phyloP scores from a whole-genome alignment of 2,113 vertebrate species.

The Echinops telfairi region DNA sequence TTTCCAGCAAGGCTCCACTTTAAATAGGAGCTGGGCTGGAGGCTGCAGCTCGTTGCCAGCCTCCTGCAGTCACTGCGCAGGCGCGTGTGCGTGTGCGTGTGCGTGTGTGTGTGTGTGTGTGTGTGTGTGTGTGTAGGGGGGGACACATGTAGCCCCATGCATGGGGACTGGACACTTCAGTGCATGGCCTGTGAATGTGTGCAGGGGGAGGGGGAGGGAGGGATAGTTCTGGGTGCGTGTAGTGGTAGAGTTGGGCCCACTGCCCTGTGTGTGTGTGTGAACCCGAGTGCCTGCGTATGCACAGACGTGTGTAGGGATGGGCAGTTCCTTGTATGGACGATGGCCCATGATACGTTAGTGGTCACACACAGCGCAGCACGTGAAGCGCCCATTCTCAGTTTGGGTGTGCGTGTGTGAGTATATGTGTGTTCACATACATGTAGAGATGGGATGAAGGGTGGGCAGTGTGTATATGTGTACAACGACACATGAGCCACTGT shows the following conservation, averaged over 20 bases:
- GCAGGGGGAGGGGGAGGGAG: background rate
- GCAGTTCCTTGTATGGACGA: background rate
- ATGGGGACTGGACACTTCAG: background rate
- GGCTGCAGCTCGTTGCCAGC: constrained; percentile 77
- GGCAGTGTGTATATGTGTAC: background rate
- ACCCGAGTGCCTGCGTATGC: background rate
- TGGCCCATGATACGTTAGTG: background rate
- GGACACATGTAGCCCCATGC: background rate
- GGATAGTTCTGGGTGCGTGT: background rate
- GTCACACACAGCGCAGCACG: background rate
- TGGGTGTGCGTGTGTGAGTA: background rate
- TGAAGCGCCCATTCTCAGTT: background rate
- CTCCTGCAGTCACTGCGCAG: constrained; percentile 21
- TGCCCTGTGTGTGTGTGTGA: background rate
- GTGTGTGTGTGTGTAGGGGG: background rate
- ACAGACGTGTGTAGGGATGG: background rate
- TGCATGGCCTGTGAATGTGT: background rate
- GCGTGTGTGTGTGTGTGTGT: background rate
- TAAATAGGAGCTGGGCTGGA: constrained; percentile 86
- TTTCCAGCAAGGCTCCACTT: constrained; percentile 87
- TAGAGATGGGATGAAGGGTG: background rate
- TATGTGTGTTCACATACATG: background rate
- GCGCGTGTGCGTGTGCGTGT: background rate
- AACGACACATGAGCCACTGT: background rate
- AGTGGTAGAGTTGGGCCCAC: background rate